Conservation (phyloP, 2,888 invertebrate species). For the Pseudococcus jackbeardsleyi region DNA sequence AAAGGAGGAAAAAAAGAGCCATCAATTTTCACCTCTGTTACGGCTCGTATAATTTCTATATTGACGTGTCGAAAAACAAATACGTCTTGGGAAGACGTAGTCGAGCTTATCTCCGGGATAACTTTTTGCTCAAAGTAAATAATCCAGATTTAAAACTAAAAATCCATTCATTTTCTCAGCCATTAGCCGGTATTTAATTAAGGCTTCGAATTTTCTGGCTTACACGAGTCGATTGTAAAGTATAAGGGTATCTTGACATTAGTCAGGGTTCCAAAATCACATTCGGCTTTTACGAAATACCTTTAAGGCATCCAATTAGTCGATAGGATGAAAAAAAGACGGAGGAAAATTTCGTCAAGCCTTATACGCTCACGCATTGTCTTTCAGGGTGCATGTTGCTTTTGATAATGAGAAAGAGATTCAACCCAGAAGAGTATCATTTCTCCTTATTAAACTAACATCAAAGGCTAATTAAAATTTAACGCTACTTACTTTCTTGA, state of each 20-base stretch:
- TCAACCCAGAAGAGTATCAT: neutral
- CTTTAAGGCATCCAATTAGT: conserved; percentile 16
- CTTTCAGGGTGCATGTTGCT: neutral
- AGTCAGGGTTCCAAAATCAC: neutral
- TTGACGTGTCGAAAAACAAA: conserved; percentile 25
- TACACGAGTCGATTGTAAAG: conserved; percentile 22
- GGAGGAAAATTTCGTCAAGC: neutral
- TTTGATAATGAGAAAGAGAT: neutral
- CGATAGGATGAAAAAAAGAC: neutral
- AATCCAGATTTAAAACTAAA: conserved; percentile 20
- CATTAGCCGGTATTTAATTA: conserved; percentile 31
- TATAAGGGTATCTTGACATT: neutral
- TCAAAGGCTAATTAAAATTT: conserved; percentile 43
- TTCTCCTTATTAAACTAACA: conserved; percentile 24
- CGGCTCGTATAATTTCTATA: conserved; percentile 31
- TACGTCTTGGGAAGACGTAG: neutral
- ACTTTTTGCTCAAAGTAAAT: neutral
- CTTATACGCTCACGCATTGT: neutral
- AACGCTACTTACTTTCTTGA: conserved; percentile 51
- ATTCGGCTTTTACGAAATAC: conserved; percentile 9
- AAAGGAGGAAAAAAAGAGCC: neutral
- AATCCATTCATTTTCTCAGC: conserved; percentile 38
- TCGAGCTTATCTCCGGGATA: neutral
- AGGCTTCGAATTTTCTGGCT: neutral
- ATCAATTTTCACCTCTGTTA: conserved; percentile 43